Base-by-base conservation (phyloP, 2,113 vertebrate genomes). In the Aspiorhynchus laticeps region DNA sequence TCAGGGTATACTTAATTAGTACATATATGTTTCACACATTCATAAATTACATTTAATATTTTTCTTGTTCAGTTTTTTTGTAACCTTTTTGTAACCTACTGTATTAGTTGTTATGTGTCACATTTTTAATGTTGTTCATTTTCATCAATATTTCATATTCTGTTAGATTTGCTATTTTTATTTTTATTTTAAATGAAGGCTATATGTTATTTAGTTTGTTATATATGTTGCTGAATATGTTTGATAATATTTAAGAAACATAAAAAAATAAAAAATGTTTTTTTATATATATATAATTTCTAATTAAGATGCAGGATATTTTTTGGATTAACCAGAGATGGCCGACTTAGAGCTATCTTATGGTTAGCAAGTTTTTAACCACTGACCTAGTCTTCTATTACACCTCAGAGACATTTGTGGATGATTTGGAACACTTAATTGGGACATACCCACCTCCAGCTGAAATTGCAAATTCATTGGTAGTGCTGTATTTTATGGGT, bases 371-470 rank as follows among this genome's bases (percentile, higher is more conserved):
- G 15, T 33, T 69, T 69, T 9, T 1, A 69, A 69, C 65, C 15
- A 33, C 7, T 33, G 65, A 33, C 15, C 7, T 33, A 33, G 28
- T 69, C 15, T 53, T 51, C 15, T 12, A 10, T 17, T 31, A 78
- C 48, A 78, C 1, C 1, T 53, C 31, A 33, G 2, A 11, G 28
- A 53, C 48, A 36, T 12, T 36, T 24, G 77, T 36, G 9, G 11
- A 33, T 81, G 21, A 33, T 81, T 81, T 81, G 36, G 79, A 81
- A 63, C 56, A 28, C 24, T 36, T 41, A 81, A 81, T 4, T 43
- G 56, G 79, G 79, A 81, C 79, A 65, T 7, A 7, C 7, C 53
- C 33, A 36, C 28, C 53, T 53, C 12, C 53, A 80, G 78, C 53
- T 56, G 24, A 63, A 38, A 63, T 61, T 41, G 33, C 7, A 80